Percentiles rank a stretch among this genome's conserved stretches.
These are phyloP conservation scores for Moxostoma hubbsi DNA, from an alignment of 2,797 vertebrate species.

Conservation along the genomic window DNA sequence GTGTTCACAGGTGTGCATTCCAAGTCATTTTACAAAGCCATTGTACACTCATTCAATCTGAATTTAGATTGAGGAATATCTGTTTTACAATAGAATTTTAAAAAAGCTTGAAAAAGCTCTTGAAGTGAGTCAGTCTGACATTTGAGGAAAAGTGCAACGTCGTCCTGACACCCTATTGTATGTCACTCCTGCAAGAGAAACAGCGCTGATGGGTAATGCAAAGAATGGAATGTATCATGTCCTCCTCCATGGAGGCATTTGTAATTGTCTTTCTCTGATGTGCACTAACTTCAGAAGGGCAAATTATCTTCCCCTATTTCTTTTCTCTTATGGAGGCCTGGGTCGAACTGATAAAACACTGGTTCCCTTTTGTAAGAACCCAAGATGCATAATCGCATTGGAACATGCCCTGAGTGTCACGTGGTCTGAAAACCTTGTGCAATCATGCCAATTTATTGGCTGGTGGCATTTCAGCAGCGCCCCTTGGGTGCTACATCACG, in stretches of 20 bases:
- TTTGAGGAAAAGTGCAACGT: constrained; percentile 37
- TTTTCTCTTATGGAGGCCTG: constrained; percentile 52
- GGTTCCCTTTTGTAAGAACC: not conserved
- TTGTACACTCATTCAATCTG: too few relatives aligned
- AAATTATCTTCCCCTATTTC: constrained; percentile 61
- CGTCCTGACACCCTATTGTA: not conserved
- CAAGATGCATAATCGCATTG: too few relatives aligned
- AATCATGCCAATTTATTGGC: too few relatives aligned
- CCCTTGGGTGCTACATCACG: too few relatives aligned
- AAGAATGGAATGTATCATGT: constrained; percentile 42
- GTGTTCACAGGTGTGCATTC: too few relatives aligned
- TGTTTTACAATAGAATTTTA: too few relatives aligned
- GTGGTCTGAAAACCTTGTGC: too few relatives aligned
- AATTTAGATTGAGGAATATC: too few relatives aligned
- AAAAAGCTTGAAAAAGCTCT: not conserved
- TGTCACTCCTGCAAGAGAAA: not conserved
- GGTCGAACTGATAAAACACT: constrained; percentile 42
- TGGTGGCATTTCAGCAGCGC: too few relatives aligned
- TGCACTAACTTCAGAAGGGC: constrained; percentile 46
- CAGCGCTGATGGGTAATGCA: constrained; percentile 49
- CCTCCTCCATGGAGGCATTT: constrained; percentile 25
- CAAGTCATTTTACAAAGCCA: too few relatives aligned
- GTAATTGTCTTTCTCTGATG: constrained; percentile 48
- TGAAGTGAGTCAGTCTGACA: constrained; percentile 1
- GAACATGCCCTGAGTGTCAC: too few relatives aligned